Evolutionary conservation across 1,140 invertebrate genomes (phyloP).

Genomic region (Musca domestica): DNA sequence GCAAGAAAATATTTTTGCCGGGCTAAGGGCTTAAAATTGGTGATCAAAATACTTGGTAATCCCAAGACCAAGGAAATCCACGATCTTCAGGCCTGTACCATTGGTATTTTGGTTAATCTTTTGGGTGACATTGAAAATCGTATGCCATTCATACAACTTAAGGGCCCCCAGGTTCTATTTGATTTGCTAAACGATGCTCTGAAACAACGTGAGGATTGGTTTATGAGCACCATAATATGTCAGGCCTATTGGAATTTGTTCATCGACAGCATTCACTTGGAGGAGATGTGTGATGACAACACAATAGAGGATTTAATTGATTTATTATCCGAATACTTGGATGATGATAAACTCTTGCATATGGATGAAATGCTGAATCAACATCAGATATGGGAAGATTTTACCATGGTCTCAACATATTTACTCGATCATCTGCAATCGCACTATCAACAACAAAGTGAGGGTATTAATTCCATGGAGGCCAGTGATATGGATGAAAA

Average conservation of each 20-base stretch:
- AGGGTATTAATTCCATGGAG: constrained; percentile 9
- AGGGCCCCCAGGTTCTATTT: constrained; percentile 39
- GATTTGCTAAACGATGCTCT: constrained; percentile 41
- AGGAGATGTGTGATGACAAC: constrained; percentile 54
- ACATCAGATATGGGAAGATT: constrained; percentile 60
- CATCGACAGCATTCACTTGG: constrained; percentile 58
- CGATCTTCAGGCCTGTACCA: constrained; percentile 49
- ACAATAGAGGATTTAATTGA: constrained; percentile 59
- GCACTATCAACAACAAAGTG: constrained; percentile 35
- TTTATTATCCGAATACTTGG: constrained; percentile 60
- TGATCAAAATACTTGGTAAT: constrained; percentile 31
- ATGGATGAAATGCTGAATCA: constrained; percentile 42
- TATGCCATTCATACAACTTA: constrained; percentile 44
- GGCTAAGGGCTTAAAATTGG: constrained; percentile 42
- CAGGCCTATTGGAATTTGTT: constrained; percentile 69
- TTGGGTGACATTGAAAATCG: constrained; percentile 49
- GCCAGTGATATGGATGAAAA: constrained; percentile 27
- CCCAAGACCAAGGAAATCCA: constrained; percentile 36
- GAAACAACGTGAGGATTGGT: constrained; percentile 48
- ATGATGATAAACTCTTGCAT: constrained; percentile 54
- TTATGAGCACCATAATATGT: constrained; percentile 49
- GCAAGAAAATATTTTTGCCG: constrained; percentile 48
- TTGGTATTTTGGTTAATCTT: constrained; percentile 50
- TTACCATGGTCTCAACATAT: constrained; percentile 64
- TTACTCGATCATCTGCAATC: constrained; percentile 57